Evolutionary conservation across 2,888 invertebrate species (phyloP).

Genomic region (Busseola fusca): DNA sequence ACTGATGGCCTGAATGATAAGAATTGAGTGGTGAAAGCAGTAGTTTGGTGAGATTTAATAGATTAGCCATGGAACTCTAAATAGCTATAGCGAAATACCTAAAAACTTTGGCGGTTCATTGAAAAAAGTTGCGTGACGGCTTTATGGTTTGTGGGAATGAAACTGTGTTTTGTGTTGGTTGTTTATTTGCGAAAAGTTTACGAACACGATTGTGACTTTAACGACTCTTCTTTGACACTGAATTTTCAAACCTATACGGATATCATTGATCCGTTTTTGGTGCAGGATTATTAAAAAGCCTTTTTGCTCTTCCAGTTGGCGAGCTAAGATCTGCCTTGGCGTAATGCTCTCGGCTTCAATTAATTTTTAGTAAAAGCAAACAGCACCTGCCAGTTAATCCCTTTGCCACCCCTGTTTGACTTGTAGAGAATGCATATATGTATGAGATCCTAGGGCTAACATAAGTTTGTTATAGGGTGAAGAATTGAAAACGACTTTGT

Average conservation of each 20-base stretch:
- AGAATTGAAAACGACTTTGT: too few species aligned
- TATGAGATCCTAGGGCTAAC: too few species aligned
- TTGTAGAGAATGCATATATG: too few species aligned
- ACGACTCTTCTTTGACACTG: neutral
- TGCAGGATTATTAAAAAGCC: too few species aligned
- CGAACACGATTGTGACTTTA: constrained; percentile 1
- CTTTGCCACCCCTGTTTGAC: too few species aligned
- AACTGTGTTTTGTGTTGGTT: constrained; percentile 12
- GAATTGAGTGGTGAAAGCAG: constrained; percentile 57
- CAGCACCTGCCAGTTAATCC: too few species aligned
- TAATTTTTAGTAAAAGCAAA: too few species aligned
- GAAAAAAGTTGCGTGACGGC: constrained; percentile 41
- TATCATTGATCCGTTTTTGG: too few species aligned
- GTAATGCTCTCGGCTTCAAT: too few species aligned
- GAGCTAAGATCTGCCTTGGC: too few species aligned
- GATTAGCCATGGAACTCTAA: constrained; percentile 47
- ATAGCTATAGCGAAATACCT: constrained; percentile 26
- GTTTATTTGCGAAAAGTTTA: constrained; percentile 27
- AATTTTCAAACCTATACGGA: neutral
- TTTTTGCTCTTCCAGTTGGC: too few species aligned
- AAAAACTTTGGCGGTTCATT: constrained; percentile 49
- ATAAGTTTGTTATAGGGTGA: too few species aligned
- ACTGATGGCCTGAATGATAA: constrained; percentile 62
- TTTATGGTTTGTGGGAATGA: constrained; percentile 26
- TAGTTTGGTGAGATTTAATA: constrained; percentile 51